Conservation (phyloP, 1,140 invertebrate genomes). For the Zaprionus ghesquierei region DNA sequence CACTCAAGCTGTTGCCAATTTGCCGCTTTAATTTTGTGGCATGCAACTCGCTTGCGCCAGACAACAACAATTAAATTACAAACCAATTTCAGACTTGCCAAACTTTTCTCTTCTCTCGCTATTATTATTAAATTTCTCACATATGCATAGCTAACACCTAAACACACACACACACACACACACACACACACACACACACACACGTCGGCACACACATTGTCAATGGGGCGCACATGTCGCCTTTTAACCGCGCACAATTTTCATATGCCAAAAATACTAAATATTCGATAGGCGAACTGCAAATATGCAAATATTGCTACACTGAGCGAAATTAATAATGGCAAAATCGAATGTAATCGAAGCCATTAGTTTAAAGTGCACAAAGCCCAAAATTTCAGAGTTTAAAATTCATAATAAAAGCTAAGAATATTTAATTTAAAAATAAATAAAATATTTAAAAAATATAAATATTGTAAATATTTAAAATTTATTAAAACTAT, state of each 20-base stretch:
- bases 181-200: constrained; percentile 5
- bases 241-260: constrained; percentile 76
- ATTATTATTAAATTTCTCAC: constrained; percentile 74
- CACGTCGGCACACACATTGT: not conserved
- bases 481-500: too few species aligned
- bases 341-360: not conserved
- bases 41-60: constrained; percentile 33
- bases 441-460: too few species aligned
- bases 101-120: constrained; percentile 21
- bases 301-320: constrained; percentile 56
- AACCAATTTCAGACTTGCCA: constrained; percentile 64
- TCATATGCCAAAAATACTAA: constrained; percentile 78
- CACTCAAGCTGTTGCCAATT: constrained; percentile 51
- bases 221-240: constrained; percentile 59
- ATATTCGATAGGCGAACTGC: constrained; percentile 60
- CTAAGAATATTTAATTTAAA: too few species aligned
- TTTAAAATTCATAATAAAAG: too few species aligned
- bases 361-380: too few species aligned
- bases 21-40: constrained; percentile 31
- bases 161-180: not conserved
- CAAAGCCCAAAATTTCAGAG: too few species aligned
- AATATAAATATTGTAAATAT: too few species aligned
- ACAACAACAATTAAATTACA: constrained; percentile 69
- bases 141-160: constrained; percentile 14
- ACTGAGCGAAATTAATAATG: constrained; percentile 15